Base-by-base conservation (phyloP, 1,140 invertebrate species). In the Drosophila lacteicornis region DNA sequence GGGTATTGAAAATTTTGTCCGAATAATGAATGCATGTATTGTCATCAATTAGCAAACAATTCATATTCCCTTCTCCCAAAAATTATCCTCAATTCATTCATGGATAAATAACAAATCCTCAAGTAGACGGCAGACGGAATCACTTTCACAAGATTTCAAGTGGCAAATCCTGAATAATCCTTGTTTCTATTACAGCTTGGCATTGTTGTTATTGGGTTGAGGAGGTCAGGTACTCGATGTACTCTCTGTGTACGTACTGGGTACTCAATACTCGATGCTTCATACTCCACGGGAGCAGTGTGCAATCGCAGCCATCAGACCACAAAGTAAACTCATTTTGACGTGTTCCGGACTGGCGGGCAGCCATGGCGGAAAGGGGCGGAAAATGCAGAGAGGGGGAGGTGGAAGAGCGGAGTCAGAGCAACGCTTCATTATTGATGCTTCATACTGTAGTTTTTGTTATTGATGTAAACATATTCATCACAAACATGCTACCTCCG, bases 401-500 rank as follows among this genome's bases (percentile, higher is more conserved):
- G 45, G 36, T 40, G 42, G 13, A 11, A 25, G 27, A 51, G 62
- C 51, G 53, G 30, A 69, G 76, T 50, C 47, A 55, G 74, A 43
- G 75, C 78, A 57, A 63, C 59, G 65, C 68, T 80, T 77, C 73
- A 84, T 80, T 88, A 83, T 88, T 87, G 83, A 88, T 79, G 84
- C 80, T 59, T 49, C 61, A 66, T 43, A 42, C 61, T 45, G 60
- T 43, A 61, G 73, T 74, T 88, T 76, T 80, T 78, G 76, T 80
- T 88, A 88, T 87, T 80, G 84, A 87, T 87, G 84, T 88, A 84
- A 87, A 78, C 84, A 88, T 84, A 87, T 87, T 88, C 84, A 87
- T 87, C 84, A 87, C 70, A 51, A 68, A 51, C 68, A 58, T 75
- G 57, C 43, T 51, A 73, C 67, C 69, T 60, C n/a, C 30, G 53